These are phyloP conservation scores for Halocynthia roretzi DNA, from an alignment of 23 tunicate species.

Conservation along the genomic window DNA sequence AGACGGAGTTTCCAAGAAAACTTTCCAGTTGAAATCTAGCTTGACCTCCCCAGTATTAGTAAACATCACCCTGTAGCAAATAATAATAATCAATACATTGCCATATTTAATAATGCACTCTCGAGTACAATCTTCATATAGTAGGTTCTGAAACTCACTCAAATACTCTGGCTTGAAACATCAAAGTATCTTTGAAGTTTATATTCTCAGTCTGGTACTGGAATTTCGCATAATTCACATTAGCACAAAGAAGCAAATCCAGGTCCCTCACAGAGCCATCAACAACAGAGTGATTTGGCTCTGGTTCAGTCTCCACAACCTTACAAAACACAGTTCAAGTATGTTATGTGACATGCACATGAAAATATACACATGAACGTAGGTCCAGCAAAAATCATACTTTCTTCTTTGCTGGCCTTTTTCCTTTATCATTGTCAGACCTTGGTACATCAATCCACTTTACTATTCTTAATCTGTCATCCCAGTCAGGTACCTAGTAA, in stretches of 20 bases:
- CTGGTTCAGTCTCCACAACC: conserved; percentile 80
- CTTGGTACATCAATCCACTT: conserved; percentile 71
- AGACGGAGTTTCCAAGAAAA: conserved; percentile 45
- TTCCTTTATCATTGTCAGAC: conserved; percentile 28
- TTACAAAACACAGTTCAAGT: conserved; percentile 3
- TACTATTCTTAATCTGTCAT: conserved; percentile 79
- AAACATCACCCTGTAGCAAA: conserved; percentile 38
- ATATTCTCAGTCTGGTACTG: conserved; percentile 56
- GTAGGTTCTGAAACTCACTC: conserved; percentile 38
- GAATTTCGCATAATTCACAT: conserved; percentile 60
- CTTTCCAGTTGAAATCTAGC: conserved; percentile 61
- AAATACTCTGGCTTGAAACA: conserved; percentile 73
- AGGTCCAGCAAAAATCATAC: conserved; percentile 9
- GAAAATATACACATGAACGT: neutral
- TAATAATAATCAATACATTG: neutral
- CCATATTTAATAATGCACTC: neutral
- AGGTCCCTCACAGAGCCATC: conserved; percentile 43
- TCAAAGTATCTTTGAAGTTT: conserved; percentile 81
- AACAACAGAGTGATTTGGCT: conserved; percentile 63
- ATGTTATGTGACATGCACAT: neutral
- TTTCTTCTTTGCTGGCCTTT: conserved; percentile 53
- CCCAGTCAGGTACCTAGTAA: conserved; percentile 79
- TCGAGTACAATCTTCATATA: neutral
- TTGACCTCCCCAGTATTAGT: conserved; percentile 65
- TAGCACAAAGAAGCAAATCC: conserved; percentile 61